phyloP scores from a whole-genome alignment of 92 coral and sea anemone genomes.

The Virgularia gustaviana region DNA sequence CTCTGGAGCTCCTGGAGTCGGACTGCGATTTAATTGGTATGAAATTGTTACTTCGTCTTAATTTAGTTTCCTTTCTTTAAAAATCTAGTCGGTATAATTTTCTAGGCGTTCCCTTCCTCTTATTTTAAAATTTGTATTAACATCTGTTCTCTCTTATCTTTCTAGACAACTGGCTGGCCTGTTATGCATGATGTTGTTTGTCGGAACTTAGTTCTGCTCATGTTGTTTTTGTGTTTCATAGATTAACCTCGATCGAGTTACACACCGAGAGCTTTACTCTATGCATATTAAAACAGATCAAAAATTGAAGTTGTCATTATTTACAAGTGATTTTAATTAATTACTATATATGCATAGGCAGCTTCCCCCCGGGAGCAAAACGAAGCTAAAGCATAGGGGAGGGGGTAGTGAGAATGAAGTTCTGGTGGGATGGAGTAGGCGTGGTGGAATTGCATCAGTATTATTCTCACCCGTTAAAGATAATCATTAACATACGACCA shows the following conservation, averaged over 20 bases:
- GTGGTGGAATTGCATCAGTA: no score
- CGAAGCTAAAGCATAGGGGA: no score
- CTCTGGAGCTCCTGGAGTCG: slow-evolving; percentile 86
- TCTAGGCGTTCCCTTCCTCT: background rate
- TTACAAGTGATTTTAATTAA: background rate
- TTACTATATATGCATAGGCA: no score
- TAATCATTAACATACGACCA: no score
- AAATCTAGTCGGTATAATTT: background rate
- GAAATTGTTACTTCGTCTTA: background rate
- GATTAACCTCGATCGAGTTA: slow-evolving; percentile 8
- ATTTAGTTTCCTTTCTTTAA: background rate
- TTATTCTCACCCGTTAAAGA: no score
- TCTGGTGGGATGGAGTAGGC: no score
- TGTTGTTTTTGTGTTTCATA: slow-evolving; percentile 26
- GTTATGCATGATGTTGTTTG: slow-evolving; percentile 26
- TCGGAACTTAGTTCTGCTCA: background rate
- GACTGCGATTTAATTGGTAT: slow-evolving; percentile 61
- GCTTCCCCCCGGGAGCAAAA: no score
- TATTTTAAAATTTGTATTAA: background rate
- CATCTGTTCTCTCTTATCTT: background rate
- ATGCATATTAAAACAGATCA: slow-evolving; percentile 13
- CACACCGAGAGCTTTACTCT: slow-evolving; percentile 24
- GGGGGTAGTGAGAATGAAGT: no score
- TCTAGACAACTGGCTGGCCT: background rate
- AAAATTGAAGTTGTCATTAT: background rate